These are phyloP conservation scores for Tragelaphus oryx DNA, from an alignment of 2,797 vertebrate species.

Conservation along the genomic window DNA sequence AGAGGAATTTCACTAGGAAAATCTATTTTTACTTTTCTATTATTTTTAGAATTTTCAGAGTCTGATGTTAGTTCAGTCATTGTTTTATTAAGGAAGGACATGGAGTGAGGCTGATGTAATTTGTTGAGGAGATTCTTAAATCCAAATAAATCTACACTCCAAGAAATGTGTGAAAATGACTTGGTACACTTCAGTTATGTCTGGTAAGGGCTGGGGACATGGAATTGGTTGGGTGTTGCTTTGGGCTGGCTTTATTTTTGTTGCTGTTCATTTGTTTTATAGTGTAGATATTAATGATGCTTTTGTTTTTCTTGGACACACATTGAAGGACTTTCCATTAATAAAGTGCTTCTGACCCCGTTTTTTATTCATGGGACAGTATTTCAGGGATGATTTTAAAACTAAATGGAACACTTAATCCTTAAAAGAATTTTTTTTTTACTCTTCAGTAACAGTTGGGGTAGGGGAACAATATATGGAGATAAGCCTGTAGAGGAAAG, in stretches of 20 bases:
- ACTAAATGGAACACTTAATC: slow-evolving; percentile 7
- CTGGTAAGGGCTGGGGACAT: background rate
- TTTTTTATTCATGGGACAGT: slow-evolving; percentile 49
- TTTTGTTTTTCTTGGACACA: slow-evolving; percentile 39
- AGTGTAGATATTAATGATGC: background rate
- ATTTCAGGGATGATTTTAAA: slow-evolving; percentile 43
- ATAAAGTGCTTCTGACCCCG: slow-evolving; percentile 55
- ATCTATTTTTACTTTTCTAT: slow-evolving; percentile 74
- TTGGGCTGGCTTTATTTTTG: background rate
- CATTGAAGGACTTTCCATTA: slow-evolving; percentile 33
- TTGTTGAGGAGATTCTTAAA: slow-evolving; percentile 67
- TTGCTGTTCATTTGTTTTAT: background rate
- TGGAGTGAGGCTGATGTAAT: slow-evolving; percentile 56
- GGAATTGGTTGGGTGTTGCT: background rate
- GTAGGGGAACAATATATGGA: background rate
- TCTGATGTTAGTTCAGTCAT: slow-evolving; percentile 66
- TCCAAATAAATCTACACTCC: slow-evolving; percentile 70
- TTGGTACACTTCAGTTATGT: slow-evolving; percentile 46
- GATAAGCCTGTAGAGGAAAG: background rate
- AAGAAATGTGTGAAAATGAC: slow-evolving; percentile 50
- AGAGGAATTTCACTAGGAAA: slow-evolving; percentile 63
- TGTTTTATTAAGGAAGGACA: slow-evolving; percentile 61
- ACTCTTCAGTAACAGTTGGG: background rate
- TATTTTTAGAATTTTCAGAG: slow-evolving; percentile 70
- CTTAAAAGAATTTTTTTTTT: background rate